Percentiles rank a stretch among this genome's conserved stretches.
phyloP scores from a whole-genome alignment of 2,113 vertebrate species.

The Triplophysa dalaica region DNA sequence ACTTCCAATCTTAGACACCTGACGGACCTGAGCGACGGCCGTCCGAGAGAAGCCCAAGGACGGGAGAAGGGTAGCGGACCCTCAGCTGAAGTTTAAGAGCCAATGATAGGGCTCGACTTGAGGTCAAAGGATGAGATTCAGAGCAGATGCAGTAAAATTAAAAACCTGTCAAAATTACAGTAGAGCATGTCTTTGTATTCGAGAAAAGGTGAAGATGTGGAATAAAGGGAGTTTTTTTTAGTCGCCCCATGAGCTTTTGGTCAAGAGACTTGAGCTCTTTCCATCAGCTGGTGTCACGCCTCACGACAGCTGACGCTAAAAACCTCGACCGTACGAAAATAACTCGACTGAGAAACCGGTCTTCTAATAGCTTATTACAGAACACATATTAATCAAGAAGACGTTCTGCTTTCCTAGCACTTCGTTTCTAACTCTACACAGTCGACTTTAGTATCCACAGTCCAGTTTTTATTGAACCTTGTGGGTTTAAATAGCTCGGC shows the following conservation, averaged over 20 bases:
- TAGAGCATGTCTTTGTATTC: not conserved
- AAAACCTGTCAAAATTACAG: not conserved
- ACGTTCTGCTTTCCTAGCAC: not conserved
- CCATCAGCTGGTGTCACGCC: conserved; percentile 69
- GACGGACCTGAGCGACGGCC: conserved; percentile 64
- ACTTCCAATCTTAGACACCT: conserved; percentile 75
- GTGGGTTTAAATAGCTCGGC: conserved; percentile 18
- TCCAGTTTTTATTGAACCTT: conserved; percentile 19
- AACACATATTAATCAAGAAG: not conserved
- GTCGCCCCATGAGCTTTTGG: conserved; percentile 11
- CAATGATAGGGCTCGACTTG: too few relatives aligned
- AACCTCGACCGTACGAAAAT: conserved; percentile 34
- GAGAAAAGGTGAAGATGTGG: not conserved
- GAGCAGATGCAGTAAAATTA: too few relatives aligned
- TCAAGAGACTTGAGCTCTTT: conserved; percentile 62
- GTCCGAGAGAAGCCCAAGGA: conserved; percentile 69
- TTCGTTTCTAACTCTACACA: not conserved
- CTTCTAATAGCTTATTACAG: not conserved
- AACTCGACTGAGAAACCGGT: conserved; percentile 38
- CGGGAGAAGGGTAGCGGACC: conserved; percentile 68
- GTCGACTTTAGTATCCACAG: not conserved
- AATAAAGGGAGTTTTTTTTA: not conserved
- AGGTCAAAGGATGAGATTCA: too few relatives aligned
- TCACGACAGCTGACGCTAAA: conserved; percentile 67
- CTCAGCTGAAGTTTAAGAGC: not conserved